These are phyloP conservation scores for Echiichthys vipera DNA, from an alignment of 2,797 vertebrate genomes.

Conservation along the genomic window DNA sequence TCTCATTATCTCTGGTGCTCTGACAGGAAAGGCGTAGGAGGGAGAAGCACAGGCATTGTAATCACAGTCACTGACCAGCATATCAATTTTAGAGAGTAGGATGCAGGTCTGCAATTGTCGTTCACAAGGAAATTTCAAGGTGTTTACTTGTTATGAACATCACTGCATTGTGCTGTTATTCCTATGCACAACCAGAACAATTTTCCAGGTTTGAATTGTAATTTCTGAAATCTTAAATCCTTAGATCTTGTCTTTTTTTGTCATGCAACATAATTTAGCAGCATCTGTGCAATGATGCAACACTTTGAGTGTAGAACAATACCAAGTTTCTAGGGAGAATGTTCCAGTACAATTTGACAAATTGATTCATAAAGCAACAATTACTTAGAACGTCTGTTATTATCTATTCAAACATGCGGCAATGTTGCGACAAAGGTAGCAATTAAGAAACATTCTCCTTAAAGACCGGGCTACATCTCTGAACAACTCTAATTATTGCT, in stretches of 20 bases:
- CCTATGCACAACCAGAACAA: neutral
- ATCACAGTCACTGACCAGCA: conserved; percentile 63
- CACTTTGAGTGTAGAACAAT: conserved; percentile 60
- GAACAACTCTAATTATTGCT: conserved; percentile 74
- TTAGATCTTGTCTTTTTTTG: neutral
- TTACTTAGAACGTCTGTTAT: conserved; percentile 75
- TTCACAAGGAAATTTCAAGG: conserved; percentile 15
- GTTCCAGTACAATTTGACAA: conserved; percentile 57
- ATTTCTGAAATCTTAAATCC: neutral
- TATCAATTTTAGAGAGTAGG: conserved; percentile 44
- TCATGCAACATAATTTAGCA: conserved; percentile 48
- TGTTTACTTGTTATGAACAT: conserved; percentile 10
- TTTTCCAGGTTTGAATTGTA: neutral
- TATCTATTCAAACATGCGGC: conserved; percentile 75
- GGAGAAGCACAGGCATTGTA: conserved; percentile 34
- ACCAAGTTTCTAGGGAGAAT: conserved; percentile 58
- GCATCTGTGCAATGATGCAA: conserved; percentile 51
- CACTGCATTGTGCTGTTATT: neutral
- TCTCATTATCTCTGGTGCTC: conserved; percentile 58
- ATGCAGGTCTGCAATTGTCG: conserved; percentile 7
- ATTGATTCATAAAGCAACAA: conserved; percentile 72
- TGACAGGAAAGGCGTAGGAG: conserved; percentile 53
- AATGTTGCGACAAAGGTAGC: conserved; percentile 73
- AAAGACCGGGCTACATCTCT: conserved; percentile 64
- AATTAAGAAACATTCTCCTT: conserved; percentile 74